Evolutionary conservation across 2,113 vertebrate species (phyloP).

Genomic region (Lathamus discolor): DNA sequence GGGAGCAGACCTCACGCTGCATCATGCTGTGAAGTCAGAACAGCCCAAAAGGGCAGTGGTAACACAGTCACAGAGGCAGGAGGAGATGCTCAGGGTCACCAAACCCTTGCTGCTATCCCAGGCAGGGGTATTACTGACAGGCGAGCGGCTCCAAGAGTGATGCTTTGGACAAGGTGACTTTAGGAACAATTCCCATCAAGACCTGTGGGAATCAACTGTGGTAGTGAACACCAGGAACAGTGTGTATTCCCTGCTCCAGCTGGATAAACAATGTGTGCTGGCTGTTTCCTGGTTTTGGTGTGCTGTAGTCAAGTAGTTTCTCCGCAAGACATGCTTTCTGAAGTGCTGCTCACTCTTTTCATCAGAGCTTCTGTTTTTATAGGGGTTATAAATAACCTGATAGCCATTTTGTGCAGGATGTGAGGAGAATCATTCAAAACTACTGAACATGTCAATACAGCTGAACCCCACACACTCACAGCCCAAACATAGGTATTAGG

Average conservation of each 20-base stretch:
- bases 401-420: background rate
- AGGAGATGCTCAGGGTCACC: background rate
- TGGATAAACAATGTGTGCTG: too few relatives aligned
- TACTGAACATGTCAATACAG: accelerated
- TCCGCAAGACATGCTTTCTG: accelerated
- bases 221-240: accelerated
- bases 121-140: too few relatives aligned
- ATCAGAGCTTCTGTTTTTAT: background rate
- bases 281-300: background rate
- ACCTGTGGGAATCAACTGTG: background rate
- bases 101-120: background rate
- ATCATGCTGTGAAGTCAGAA: background rate
- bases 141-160: accelerated
- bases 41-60: background rate
- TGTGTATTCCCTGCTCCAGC: background rate
- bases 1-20: accelerated
- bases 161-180: accelerated
- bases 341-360: background rate
- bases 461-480: accelerated
- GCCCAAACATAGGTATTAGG: background rate
- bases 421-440: background rate
- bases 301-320: background rate
- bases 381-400: accelerated
- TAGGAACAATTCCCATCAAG: accelerated
- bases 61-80: background rate